A percentile compares a stretch with the other conserved stretches of the same genome.
Conservation (phyloP, 2,888 invertebrate genomes). For the Hecatera dysodea region DNA sequence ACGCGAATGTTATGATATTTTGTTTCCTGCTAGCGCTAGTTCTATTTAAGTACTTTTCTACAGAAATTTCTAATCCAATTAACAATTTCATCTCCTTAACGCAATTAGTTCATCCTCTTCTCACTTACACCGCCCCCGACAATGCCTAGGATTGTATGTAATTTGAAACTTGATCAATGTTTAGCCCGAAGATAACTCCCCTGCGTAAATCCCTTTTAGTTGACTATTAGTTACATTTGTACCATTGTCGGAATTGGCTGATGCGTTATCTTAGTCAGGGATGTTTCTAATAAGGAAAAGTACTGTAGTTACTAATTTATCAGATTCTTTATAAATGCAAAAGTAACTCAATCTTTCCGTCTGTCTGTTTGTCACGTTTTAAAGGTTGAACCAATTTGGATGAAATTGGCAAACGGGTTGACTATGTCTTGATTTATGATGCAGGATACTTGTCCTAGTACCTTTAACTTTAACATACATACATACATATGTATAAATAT, state of each 20-base stretch:
- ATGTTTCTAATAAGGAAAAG: slow-evolving; percentile 2
- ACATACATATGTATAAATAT: too few relatives aligned
- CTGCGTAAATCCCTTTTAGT: slow-evolving; percentile 48
- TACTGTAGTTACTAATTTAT: background rate
- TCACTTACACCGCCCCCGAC: slow-evolving; percentile 32
- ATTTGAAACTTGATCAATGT: slow-evolving; percentile 77
- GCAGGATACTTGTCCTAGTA: too few relatives aligned
- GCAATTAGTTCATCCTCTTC: slow-evolving; percentile 1
- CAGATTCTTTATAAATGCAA: background rate
- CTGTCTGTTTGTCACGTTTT: too few relatives aligned
- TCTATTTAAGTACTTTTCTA: too few relatives aligned
- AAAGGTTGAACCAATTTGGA: too few relatives aligned
- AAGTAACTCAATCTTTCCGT: too few relatives aligned
- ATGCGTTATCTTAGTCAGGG: slow-evolving; percentile 3
- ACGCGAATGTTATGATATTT: too few relatives aligned
- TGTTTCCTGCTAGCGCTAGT: too few relatives aligned
- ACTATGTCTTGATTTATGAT: too few relatives aligned
- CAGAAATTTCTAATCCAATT: background rate
- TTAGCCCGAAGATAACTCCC: slow-evolving; percentile 66
- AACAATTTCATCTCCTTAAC: background rate
- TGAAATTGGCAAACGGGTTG: too few relatives aligned
- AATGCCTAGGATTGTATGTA: slow-evolving; percentile 67
- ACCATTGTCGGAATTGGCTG: slow-evolving; percentile 27
- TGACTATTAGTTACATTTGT: slow-evolving; percentile 50
- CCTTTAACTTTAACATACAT: too few relatives aligned